Evolutionary conservation across 30 jellyfish, hydroid and myxozoan genomes (phyloP), one percentile per base, ranked within the genome.

Genomic region (Pelagia noctiluca): DNA sequence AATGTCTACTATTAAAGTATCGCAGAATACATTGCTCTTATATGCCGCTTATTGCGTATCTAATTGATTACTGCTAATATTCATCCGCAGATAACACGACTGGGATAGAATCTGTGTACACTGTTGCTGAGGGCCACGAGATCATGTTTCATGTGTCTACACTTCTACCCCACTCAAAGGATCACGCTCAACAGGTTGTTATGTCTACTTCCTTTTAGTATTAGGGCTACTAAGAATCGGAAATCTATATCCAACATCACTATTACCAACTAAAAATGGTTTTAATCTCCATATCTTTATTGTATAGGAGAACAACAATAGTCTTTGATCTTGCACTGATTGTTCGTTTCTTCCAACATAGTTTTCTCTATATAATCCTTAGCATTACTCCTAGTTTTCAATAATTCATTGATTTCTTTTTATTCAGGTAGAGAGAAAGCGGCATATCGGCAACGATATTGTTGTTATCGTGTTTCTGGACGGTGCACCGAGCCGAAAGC

Each of bases 381-480:
- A 3, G 48, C 21, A 64, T 61, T 61, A 10, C 28, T 61, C 32
- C 32, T 61, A 25, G 10, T 25, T 10, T 10, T 12, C 32, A 19
- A 0, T 2, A 18, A 7, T 30, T 34, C 18, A 53, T 8, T 31
- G 53, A 30, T 38, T 36, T 18, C 42, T 11, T 42, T 38, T 13
- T 46, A 31, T n/a, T 42, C 77, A 93, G 99, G 99, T 95, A 21
- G 99, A 95, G 48, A 60, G 99, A 35, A 95, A 95, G 52, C 96
- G 99, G 13, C 99, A 95, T 75, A 95, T 95, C 73, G 99, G 99
- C 35, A 95, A 95, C 61, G 99, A 95, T 75, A 95, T 95, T 32
- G 97, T 94, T 32, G 97, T 95, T 19, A 87, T 95, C 31, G 90
- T 95, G 0, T 95, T 82, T 57, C 76, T 87, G 26, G 99, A 95